Evolutionary conservation across 2,888 invertebrate genomes (phyloP), one percentile per base, ranked within the genome.

Genomic region (Hartigia nigra): DNA sequence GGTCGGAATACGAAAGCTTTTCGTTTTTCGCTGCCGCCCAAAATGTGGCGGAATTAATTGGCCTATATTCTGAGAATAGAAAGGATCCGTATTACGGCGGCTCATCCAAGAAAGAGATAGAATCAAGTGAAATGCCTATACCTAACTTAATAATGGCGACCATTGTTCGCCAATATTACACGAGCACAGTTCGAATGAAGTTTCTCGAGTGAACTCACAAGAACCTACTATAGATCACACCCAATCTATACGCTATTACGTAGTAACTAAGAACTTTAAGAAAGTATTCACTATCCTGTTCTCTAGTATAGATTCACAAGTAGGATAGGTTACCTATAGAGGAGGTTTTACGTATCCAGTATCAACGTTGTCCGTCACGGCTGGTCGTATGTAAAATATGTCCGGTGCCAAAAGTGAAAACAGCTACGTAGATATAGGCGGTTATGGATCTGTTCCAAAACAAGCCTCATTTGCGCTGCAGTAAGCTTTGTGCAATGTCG

Each of bases 11-110:
- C 31, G 82, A 79, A 79, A 81, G 79, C 81, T 80, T 84, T 84
- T 84, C 86, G 81, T 86, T 87, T 86, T 84, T 84, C 87, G 80
- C 36, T 78, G 77, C 79, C 82, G 79, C 83, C 82, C 81, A 85
- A 85, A 84, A 84, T 83, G 83, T 82, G 82, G 82, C 83, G 82
- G 84, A 84, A 86, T 86, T 86, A 86, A 86, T 86, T 86, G 86
- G 87, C 87, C 87, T 83, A 86, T 81, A 86, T 86, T 87, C 86
- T 82, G 81, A 84, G 87, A 87, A 87, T 86, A 86, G 85, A 80
- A 76, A 81, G 80, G 77, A 72, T 70, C 37, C 31, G 34, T 34
- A 36, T 32, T 23, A 12, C 32, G 36, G 36, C 0, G 34, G 0
- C 31, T 32, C 75, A 35, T n/a, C n/a, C 23, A 14, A 9, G 32